A percentile compares a stretch with the other conserved stretches of the same genome.
Conservation (phyloP, 2,888 invertebrate species). For the Ypsolopha scabrella region DNA sequence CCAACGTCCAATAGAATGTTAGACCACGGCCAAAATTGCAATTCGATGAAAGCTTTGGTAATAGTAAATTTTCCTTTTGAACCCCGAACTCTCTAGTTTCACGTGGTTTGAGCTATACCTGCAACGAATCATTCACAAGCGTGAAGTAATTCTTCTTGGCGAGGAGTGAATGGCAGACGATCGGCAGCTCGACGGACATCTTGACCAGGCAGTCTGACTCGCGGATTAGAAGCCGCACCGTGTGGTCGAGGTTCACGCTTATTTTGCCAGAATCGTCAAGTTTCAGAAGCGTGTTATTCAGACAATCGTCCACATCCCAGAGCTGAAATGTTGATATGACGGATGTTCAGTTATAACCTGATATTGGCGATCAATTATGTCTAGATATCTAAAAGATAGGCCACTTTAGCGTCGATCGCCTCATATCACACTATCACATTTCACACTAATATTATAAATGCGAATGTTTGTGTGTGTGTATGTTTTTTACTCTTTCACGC, state of each 20-base stretch:
- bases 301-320: conserved; percentile 74
- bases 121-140: conserved; percentile 80
- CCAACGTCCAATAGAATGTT: too few relatives aligned
- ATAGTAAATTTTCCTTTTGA: too few relatives aligned
- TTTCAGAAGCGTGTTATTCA: conserved; percentile 72
- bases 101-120: conserved; percentile 51
- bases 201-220: conserved; percentile 90
- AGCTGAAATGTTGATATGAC: conserved; percentile 41
- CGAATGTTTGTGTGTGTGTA: too few relatives aligned
- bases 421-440: too few relatives aligned
- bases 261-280: conserved; percentile 76
- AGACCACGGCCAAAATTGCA: too few relatives aligned
- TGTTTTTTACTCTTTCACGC: too few relatives aligned
- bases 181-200: conserved; percentile 83
- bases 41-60: too few relatives aligned
- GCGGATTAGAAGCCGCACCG: conserved; percentile 80
- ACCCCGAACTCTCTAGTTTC: too few relatives aligned
- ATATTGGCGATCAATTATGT: too few relatives aligned
- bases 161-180: conserved; percentile 83
- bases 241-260: conserved; percentile 82
- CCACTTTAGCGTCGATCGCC: too few relatives aligned
- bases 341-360: not conserved
- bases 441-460: too few relatives aligned
- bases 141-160: conserved; percentile 83
- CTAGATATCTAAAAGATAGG: too few relatives aligned